Base-by-base conservation (phyloP, 2,888 invertebrate genomes). In the Plebejus anna region DNA sequence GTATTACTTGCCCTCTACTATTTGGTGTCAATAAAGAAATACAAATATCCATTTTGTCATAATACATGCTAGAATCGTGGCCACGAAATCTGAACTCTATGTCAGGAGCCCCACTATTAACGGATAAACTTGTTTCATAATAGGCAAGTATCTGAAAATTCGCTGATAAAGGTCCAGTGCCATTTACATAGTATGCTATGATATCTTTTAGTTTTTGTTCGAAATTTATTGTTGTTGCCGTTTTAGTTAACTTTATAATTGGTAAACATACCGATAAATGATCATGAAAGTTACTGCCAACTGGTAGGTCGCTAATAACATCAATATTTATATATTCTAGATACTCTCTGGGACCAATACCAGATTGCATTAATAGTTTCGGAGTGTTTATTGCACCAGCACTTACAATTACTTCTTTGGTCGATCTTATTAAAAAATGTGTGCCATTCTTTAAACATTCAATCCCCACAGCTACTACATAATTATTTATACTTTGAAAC, bases 51-150 rank as follows among this genome's bases (percentile, higher is more conserved):
- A 94, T 89, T 80, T 84, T 89, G 79, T 92, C 89, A 76, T 93
- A 94, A 80, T 93, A 94, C 92, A 94, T 92, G 77, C 92, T 92
- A 16, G 94, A 93, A 77, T 92, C 85, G 73, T 94, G 91, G 6
- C 94, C 94, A 80, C 87, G 89, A 78, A 94, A 94, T 80, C 92
- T 84, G 5, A 93, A 83, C 82, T 94, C 93, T 76, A 94, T 89
- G 76, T 94, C 94, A 36, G 94, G 90, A 5, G 92, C 90, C 61
- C 87, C 87, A 1, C 90, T 79, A 42, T 91, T 88, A 11, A 93
- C 92, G 4, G 92, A 92, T 78, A 90, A 82, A 77, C 83, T 85
- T 0, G 90, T 88, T 84, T 94, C 92, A 61, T 91, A 80, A 79
- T 89, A 92, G 22, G 92, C 90, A 16, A 92, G 82, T 0, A 93